phyloP scores from a whole-genome alignment of 2,113 vertebrate species.

The Pteropus alecto region DNA sequence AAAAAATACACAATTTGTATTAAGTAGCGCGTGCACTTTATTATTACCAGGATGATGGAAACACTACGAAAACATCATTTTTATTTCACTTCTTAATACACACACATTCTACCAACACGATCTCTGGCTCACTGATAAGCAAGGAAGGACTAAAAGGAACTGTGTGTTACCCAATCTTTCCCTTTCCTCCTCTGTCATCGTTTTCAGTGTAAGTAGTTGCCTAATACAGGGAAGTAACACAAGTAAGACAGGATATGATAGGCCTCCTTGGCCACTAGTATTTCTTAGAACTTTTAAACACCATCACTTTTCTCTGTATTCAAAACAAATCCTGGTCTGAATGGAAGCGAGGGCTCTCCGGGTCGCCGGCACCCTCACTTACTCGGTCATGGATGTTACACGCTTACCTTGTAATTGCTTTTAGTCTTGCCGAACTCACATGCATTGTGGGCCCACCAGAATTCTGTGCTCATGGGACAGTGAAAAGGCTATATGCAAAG shows the following conservation, averaged over 20 bases:
- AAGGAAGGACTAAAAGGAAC: background rate
- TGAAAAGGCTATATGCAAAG: background rate
- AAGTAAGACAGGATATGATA: background rate
- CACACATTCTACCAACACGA: too few species aligned
- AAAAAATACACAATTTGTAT: background rate
- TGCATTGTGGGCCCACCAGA: background rate
- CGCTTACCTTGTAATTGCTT: background rate
- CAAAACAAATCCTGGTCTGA: background rate
- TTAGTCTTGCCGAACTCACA: background rate
- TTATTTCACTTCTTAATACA: background rate
- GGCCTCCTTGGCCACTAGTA: background rate
- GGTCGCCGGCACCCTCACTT: too few species aligned
- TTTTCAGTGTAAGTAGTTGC: background rate
- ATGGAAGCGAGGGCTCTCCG: background rate
- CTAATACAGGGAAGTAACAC: background rate
- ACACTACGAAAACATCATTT: background rate
- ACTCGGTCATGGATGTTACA: accelerated
- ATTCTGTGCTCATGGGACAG: background rate
- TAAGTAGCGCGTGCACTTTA: accelerated
- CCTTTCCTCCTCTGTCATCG: background rate
- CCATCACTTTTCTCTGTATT: background rate
- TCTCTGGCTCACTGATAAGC: background rate
- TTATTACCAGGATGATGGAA: background rate
- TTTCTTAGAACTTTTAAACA: background rate
- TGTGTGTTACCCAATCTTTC: background rate